These are phyloP conservation scores for Stratiomys singularior DNA, from an alignment of 2,888 invertebrate genomes.

Conservation along the genomic window DNA sequence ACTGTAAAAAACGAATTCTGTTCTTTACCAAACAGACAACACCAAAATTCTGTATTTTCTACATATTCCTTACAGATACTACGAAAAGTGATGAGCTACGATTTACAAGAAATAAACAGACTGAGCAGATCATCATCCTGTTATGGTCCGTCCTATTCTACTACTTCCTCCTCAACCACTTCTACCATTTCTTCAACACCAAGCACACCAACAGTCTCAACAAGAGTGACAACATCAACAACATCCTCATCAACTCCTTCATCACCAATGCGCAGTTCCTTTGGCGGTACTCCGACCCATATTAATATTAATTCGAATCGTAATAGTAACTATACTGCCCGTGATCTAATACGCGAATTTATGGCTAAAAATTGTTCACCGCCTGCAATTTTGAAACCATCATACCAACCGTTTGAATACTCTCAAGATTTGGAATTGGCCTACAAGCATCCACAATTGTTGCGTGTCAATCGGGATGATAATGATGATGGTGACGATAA, in stretches of 20 bases:
- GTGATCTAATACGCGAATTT: constrained; percentile 55
- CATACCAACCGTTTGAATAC: constrained; percentile 48
- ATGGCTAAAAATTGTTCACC: constrained; percentile 52
- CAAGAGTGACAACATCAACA: constrained; percentile 27
- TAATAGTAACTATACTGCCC: constrained; percentile 39
- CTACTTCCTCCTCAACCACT: constrained; percentile 19
- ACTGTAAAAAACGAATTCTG: background rate
- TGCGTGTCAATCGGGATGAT: constrained; percentile 55
- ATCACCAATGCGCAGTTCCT: constrained; percentile 32
- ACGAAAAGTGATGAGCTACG: constrained; percentile 39
- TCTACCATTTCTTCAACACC: constrained; percentile 24
- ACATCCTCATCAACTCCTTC: constrained; percentile 9
- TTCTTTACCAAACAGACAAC: background rate
- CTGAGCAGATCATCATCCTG: constrained; percentile 4
- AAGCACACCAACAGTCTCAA: background rate
- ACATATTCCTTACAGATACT: constrained; percentile 42
- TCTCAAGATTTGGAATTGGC: constrained; percentile 57
- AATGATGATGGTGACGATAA: constrained; percentile 56
- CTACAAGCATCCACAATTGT: constrained; percentile 64
- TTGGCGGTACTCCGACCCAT: background rate
- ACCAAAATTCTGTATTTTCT: constrained; percentile 29
- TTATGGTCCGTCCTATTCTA: constrained; percentile 9
- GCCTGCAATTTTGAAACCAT: constrained; percentile 53
- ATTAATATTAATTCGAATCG: background rate
- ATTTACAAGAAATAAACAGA: constrained; percentile 26